phyloP scores from a whole-genome alignment of 1,140 invertebrate genomes.

The Subanguina moxae region DNA sequence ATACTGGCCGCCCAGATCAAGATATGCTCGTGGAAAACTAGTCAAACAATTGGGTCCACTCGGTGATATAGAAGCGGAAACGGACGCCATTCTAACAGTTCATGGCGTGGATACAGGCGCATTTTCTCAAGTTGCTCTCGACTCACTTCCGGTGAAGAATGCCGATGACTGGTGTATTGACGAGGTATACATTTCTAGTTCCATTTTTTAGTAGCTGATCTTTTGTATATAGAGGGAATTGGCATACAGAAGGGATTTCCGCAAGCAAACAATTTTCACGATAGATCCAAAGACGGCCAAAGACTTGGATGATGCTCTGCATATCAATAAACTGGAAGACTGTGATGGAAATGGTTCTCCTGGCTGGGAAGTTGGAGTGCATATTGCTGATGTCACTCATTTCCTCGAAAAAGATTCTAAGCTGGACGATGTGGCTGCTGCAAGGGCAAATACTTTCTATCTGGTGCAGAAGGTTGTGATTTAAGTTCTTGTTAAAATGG shows the following conservation, averaged over 20 bases:
- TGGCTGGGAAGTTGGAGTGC: conserved; percentile 79
- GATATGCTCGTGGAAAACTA: conserved; percentile 63
- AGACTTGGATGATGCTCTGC: conserved; percentile 87
- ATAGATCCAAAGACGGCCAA: conserved; percentile 85
- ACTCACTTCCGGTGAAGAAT: too few species aligned
- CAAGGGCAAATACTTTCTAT: conserved; percentile 53
- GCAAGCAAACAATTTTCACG: conserved; percentile 78
- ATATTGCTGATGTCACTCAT: conserved; percentile 86
- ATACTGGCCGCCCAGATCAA: conserved; percentile 29
- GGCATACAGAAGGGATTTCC: conserved; percentile 67
- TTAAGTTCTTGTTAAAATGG: conserved; percentile 23
- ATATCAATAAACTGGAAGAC: conserved; percentile 65
- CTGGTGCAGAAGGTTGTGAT: conserved; percentile 59
- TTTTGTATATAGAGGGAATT: conserved; percentile 62
- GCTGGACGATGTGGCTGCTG: conserved; percentile 66
- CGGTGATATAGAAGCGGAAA: conserved; percentile 73
- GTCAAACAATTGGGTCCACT: conserved; percentile 69
- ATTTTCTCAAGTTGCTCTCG: too few species aligned
- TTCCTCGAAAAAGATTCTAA: conserved; percentile 82
- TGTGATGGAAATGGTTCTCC: conserved; percentile 72
- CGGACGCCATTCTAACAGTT: conserved; percentile 73
- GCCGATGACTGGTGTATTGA: too few species aligned
- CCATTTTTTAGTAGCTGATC: too few species aligned
- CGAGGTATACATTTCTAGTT: too few species aligned
- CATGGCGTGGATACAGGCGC: conserved; percentile 71